A percentile compares a stretch with the other conserved stretches of the same genome.
These are phyloP conservation scores for Palythoa grandiflora DNA, from an alignment of 92 coral and sea anemone species.

Conservation along the genomic window DNA sequence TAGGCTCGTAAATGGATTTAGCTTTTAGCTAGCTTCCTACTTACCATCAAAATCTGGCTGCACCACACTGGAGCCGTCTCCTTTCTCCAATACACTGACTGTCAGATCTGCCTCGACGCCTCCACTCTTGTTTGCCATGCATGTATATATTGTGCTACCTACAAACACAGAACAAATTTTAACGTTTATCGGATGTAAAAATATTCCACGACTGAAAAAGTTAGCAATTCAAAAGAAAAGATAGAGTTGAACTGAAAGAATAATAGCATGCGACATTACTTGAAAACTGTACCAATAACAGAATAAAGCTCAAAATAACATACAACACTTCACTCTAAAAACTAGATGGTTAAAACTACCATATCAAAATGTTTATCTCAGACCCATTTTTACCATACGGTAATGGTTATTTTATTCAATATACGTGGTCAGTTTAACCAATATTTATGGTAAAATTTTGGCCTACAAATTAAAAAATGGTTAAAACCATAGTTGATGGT, in stretches of 20 bases:
- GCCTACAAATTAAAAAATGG: too few species aligned
- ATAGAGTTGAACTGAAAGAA: not conserved
- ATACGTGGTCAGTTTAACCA: too few species aligned
- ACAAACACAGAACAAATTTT: not conserved
- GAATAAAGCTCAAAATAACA: too few species aligned
- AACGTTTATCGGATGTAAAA: not conserved
- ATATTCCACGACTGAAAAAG: not conserved
- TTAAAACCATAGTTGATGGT: too few species aligned
- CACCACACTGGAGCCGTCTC: slow-evolving; percentile 81
- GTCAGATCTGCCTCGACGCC: slow-evolving; percentile 97
- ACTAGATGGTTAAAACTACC: too few species aligned
- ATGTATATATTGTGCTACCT: slow-evolving; percentile 93
- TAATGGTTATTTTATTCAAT: too few species aligned
- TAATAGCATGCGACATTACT: too few species aligned
- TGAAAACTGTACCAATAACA: too few species aligned
- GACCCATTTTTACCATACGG: too few species aligned
- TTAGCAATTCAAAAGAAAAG: not conserved
- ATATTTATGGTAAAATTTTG: too few species aligned
- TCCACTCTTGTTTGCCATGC: slow-evolving; percentile 95
- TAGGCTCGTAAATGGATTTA: not conserved
- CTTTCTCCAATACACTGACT: slow-evolving; percentile 91
- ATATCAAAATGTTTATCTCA: too few species aligned
- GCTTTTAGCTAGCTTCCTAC: not conserved
- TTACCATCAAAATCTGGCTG: slow-evolving; percentile 90
- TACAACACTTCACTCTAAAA: too few species aligned